Evolutionary conservation across 2,113 vertebrate genomes (phyloP).

Genomic region (Phalacrocorax aristotelis): DNA sequence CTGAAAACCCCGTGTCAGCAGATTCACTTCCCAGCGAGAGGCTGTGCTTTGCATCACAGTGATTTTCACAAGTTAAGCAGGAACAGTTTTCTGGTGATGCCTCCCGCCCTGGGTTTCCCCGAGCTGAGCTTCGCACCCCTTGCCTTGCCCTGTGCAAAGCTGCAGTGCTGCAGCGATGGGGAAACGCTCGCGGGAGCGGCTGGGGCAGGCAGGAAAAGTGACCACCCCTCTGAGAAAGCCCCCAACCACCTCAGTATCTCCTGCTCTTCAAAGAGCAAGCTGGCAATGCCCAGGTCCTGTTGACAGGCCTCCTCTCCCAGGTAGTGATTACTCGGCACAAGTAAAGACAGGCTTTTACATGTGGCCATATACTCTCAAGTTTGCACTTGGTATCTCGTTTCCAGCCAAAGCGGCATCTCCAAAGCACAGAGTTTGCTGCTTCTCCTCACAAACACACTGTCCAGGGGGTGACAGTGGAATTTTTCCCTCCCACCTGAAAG

Average conservation of each 20-base stretch:
- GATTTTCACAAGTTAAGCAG: background rate
- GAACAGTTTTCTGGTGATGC: background rate
- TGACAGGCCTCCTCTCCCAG: background rate
- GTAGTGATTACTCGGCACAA: background rate
- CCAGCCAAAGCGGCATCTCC: background rate
- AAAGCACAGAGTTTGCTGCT: background rate
- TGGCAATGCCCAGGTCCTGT: background rate
- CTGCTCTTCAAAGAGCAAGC: background rate
- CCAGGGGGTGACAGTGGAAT: accelerated
- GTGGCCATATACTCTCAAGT: background rate
- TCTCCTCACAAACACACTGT: background rate
- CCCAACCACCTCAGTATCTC: background rate
- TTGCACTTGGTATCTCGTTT: background rate
- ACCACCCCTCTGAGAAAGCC: background rate
- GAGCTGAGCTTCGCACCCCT: background rate
- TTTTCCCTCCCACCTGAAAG: background rate
- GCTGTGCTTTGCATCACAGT: accelerated
- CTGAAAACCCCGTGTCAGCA: background rate
- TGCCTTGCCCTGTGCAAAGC: accelerated
- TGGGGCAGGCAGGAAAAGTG: background rate
- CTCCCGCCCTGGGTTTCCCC: background rate
- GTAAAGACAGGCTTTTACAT: background rate
- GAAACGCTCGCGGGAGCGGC: background rate
- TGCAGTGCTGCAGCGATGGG: background rate
- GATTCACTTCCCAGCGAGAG: background rate